These are phyloP conservation scores for Etheostoma perlongum DNA, from an alignment of 2,797 vertebrate species.

Conservation along the genomic window DNA sequence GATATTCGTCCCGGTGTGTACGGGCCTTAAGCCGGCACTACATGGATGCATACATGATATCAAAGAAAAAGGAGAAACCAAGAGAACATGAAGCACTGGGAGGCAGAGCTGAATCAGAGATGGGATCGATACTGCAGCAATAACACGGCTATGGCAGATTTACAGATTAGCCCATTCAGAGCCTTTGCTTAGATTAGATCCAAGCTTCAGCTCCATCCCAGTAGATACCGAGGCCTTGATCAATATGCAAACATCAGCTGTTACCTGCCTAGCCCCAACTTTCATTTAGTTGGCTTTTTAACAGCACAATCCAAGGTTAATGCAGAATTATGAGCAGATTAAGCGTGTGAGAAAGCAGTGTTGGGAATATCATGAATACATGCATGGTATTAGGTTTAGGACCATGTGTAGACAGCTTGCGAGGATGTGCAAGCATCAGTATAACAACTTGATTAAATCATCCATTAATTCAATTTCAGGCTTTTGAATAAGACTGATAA, in stretches of 20 bases:
- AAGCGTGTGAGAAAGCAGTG: slow-evolving; percentile 31
- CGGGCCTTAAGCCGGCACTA: too few species aligned
- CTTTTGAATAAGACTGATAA: slow-evolving; percentile 63
- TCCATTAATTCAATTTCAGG: slow-evolving; percentile 72
- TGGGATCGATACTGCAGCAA: slow-evolving; percentile 76
- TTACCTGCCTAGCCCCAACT: slow-evolving; percentile 37
- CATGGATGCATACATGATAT: slow-evolving; percentile 1
- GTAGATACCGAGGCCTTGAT: slow-evolving; percentile 67
- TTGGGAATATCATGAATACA: slow-evolving; percentile 57
- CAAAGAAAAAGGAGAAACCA: slow-evolving; percentile 40
- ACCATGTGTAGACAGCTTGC: slow-evolving; percentile 50
- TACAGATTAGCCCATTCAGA: slow-evolving; percentile 73
- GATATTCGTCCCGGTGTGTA: too few species aligned
- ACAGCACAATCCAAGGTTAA: slow-evolving; percentile 70
- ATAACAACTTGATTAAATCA: slow-evolving; percentile 70
- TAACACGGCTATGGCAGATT: slow-evolving; percentile 77
- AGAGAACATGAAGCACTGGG: slow-evolving; percentile 47
- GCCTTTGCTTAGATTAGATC: slow-evolving; percentile 32
- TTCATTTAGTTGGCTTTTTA: slow-evolving; percentile 63
- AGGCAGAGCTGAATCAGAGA: slow-evolving; percentile 64
- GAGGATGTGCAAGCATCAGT: slow-evolving; percentile 57
- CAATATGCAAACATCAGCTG: slow-evolving; percentile 73
- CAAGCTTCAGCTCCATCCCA: slow-evolving; percentile 44
- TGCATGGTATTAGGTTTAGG: slow-evolving; percentile 41
- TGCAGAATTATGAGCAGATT: slow-evolving; percentile 61